Evolutionary conservation across 2,888 invertebrate genomes (phyloP).

Genomic region (Dicyrtoma fusca): DNA sequence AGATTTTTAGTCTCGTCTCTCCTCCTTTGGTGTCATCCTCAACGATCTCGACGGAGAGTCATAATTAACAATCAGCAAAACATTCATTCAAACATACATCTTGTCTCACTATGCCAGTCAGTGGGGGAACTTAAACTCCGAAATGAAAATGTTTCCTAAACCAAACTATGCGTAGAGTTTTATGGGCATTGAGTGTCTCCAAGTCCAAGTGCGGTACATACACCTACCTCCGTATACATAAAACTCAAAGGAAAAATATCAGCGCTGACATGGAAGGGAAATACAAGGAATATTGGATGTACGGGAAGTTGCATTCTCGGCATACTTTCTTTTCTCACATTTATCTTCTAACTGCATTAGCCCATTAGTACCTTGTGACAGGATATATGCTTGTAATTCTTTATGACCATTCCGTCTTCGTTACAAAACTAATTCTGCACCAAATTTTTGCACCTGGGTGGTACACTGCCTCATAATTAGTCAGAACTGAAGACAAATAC

Average conservation of each 20-base stretch:
- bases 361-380: conserved; percentile 45
- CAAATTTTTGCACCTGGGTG: conserved; percentile 52
- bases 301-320: conserved; percentile 14
- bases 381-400: conserved; percentile 36
- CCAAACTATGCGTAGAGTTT: too few species aligned
- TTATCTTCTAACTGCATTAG: conserved; percentile 39
- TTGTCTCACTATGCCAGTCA: too few species aligned
- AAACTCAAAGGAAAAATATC: background rate
- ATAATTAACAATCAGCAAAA: too few species aligned
- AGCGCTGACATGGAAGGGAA: conserved; percentile 26
- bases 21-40: background rate
- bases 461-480: conserved; percentile 10
- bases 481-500: too few species aligned
- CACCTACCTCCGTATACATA: too few species aligned
- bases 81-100: too few species aligned
- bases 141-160: too few species aligned
- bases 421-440: conserved; percentile 33
- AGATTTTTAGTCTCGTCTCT: background rate
- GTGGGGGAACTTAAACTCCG: too few species aligned
- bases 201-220: too few species aligned
- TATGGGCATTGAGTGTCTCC: too few species aligned
- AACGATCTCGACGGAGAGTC: too few species aligned
- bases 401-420: conserved; percentile 17
- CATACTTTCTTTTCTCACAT: conserved; percentile 36
- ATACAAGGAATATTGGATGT: conserved; percentile 4